These are phyloP conservation scores for Aurelia sp. DNA, from an alignment of 30 jellyfish, hydroid and myxozoan species.

Conservation along the genomic window DNA sequence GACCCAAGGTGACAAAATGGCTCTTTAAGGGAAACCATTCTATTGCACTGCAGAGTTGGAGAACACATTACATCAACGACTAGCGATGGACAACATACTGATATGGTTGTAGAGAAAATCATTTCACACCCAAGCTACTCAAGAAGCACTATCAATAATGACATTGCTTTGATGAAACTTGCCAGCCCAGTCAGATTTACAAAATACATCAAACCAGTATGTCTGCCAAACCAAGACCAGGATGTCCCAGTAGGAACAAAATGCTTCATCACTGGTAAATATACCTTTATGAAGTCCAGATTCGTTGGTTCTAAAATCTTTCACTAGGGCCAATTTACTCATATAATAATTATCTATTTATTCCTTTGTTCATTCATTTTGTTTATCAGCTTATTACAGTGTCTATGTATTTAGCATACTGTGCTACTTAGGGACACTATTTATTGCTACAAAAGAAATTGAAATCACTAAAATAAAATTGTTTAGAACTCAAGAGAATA, in stretches of 20 bases:
- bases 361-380: too few relatives aligned
- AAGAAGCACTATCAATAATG: slow-evolving; percentile 62
- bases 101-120: slow-evolving; percentile 55
- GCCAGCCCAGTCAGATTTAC: slow-evolving; percentile 61
- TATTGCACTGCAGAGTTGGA: slow-evolving; percentile 39
- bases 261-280: slow-evolving; percentile 83
- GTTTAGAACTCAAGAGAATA: too few relatives aligned
- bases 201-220: slow-evolving; percentile 77
- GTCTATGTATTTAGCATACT: too few relatives aligned
- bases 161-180: slow-evolving; percentile 85
- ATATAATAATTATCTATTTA: not conserved
- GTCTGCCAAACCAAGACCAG: slow-evolving; percentile 74
- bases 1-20: too few relatives aligned
- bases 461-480: too few relatives aligned
- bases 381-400: too few relatives aligned
- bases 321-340: not conserved
- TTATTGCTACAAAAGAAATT: too few relatives aligned
- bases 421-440: too few relatives aligned
- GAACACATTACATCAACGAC: slow-evolving; percentile 54
- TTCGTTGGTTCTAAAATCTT: not conserved
- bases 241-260: slow-evolving; percentile 80
- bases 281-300: not conserved
- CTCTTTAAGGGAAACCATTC: too few relatives aligned
- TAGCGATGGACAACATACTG: slow-evolving; percentile 38
- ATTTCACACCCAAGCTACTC: slow-evolving; percentile 63